Percentiles rank a stretch among this genome's conserved stretches.
phyloP scores from a whole-genome alignment of 2,797 vertebrate genomes.

The Coreius guichenoti region DNA sequence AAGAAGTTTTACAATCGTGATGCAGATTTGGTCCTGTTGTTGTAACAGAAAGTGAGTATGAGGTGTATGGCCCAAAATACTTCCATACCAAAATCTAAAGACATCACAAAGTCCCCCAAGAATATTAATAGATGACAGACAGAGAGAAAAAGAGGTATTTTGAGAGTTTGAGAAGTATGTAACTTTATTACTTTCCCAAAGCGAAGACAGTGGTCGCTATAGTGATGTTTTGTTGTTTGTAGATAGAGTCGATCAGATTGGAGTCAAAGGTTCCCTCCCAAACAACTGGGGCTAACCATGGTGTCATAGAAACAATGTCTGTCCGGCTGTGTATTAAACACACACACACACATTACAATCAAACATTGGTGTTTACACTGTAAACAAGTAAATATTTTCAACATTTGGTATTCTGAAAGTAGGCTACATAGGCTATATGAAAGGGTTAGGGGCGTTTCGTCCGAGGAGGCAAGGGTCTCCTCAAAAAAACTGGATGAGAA shows the following conservation, averaged over 20 bases:
- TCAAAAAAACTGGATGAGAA: no score
- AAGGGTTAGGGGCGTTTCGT: no score
- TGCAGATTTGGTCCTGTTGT: no score
- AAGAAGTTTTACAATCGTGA: no score
- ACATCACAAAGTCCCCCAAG: not conserved
- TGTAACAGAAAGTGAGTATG: no score
- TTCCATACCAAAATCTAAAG: not conserved
- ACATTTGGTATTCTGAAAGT: not conserved
- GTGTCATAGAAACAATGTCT: slow-evolving; percentile 66
- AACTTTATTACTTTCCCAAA: slow-evolving; percentile 65
- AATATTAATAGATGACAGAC: not conserved
- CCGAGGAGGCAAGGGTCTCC: no score
- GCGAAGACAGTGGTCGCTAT: slow-evolving; percentile 68
- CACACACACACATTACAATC: not conserved
- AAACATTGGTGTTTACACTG: not conserved
- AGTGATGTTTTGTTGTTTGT: slow-evolving; percentile 57
- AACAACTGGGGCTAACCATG: slow-evolving; percentile 68
- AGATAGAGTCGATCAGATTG: slow-evolving; percentile 62
- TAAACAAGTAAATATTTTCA: not conserved
- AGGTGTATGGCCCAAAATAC: not conserved
- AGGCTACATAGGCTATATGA: not conserved
- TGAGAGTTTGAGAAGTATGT: not conserved
- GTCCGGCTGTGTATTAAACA: slow-evolving; percentile 56
- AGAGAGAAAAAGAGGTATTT: not conserved
- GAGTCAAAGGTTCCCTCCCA: slow-evolving; percentile 69